Percentiles rank a stretch among this genome's conserved stretches.
Conservation (phyloP, 1,140 invertebrate genomes). For the Aphelinus atriplicis region DNA sequence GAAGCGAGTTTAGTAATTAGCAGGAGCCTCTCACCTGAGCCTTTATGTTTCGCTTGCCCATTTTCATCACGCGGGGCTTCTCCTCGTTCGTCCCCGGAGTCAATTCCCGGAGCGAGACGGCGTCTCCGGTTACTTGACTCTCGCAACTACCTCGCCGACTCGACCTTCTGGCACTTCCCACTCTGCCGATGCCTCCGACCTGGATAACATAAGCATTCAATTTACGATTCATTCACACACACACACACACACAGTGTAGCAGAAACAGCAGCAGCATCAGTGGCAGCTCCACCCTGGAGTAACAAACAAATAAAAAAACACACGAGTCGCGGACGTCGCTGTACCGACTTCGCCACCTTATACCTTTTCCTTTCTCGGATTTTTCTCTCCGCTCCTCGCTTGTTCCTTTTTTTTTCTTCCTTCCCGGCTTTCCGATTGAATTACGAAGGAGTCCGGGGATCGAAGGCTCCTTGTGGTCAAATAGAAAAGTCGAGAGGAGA, state of each 20-base stretch:
- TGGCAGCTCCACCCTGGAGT: no score
- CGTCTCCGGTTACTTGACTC: slow-evolving; percentile 57
- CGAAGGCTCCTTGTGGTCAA: neutral
- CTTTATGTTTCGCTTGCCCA: slow-evolving; percentile 88
- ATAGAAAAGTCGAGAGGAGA: neutral
- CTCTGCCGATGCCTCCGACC: slow-evolving; percentile 54
- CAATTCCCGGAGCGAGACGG: slow-evolving; percentile 58
- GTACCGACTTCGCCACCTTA: no score
- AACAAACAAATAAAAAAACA: no score
- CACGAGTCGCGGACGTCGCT: no score
- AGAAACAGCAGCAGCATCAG: no score
- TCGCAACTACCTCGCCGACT: slow-evolving; percentile 59
- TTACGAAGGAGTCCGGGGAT: neutral
- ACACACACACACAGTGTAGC: no score
- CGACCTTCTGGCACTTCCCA: slow-evolving; percentile 55
- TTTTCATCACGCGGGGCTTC: slow-evolving; percentile 76
- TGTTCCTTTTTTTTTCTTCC: no score
- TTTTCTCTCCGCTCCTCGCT: no score
- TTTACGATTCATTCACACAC: neutral
- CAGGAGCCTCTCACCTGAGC: slow-evolving; percentile 66
- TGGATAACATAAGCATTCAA: slow-evolving; percentile 35
- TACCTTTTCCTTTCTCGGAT: no score
- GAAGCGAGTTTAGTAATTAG: no score
- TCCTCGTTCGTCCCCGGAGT: slow-evolving; percentile 59
- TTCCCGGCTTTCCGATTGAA: neutral